phyloP scores from a whole-genome alignment of 2,888 invertebrate species.

The Drosophila kambysellisi region DNA sequence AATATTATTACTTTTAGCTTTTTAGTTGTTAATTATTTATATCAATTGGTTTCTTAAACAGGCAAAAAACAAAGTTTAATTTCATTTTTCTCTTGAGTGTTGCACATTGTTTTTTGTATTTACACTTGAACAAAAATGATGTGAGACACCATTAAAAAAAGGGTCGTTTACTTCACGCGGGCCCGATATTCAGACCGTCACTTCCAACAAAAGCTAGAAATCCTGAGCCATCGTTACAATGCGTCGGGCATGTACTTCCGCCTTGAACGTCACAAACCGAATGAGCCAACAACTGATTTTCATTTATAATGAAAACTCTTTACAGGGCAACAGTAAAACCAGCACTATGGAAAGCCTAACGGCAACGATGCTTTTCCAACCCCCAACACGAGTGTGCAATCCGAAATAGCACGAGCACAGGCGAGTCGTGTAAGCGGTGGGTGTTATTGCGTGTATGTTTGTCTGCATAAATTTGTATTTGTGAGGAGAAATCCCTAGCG shows the following conservation, averaged over 20 bases:
- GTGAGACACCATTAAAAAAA: constrained; percentile 27
- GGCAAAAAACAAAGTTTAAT: not conserved
- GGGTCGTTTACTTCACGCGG: constrained; percentile 16
- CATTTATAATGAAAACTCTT: constrained; percentile 83
- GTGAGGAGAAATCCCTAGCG: constrained; percentile 45
- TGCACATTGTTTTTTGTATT: constrained; percentile 15
- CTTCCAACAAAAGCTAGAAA: constrained; percentile 29
- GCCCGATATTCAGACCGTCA: constrained; percentile 29
- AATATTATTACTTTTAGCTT: not conserved
- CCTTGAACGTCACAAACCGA: constrained; percentile 82
- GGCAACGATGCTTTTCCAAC: constrained; percentile 71
- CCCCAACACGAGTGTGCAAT: constrained; percentile 57
- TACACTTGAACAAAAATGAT: constrained; percentile 49
- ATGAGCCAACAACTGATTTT: constrained; percentile 82
- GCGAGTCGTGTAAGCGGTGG: constrained; percentile 45
- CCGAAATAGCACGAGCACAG: constrained; percentile 59
- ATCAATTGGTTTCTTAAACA: constrained; percentile 1
- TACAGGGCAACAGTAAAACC: constrained; percentile 47
- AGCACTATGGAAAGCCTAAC: constrained; percentile 40
- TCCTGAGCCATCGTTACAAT: constrained; percentile 15
- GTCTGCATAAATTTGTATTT: constrained; percentile 32
- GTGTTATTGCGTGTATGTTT: constrained; percentile 31
- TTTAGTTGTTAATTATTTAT: not conserved
- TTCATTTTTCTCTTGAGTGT: not conserved
- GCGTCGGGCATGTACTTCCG: constrained; percentile 73